A percentile compares a stretch with the other conserved stretches of the same genome.
These are phyloP conservation scores for Andricus curvator DNA, from an alignment of 2,888 invertebrate species.

Conservation along the genomic window DNA sequence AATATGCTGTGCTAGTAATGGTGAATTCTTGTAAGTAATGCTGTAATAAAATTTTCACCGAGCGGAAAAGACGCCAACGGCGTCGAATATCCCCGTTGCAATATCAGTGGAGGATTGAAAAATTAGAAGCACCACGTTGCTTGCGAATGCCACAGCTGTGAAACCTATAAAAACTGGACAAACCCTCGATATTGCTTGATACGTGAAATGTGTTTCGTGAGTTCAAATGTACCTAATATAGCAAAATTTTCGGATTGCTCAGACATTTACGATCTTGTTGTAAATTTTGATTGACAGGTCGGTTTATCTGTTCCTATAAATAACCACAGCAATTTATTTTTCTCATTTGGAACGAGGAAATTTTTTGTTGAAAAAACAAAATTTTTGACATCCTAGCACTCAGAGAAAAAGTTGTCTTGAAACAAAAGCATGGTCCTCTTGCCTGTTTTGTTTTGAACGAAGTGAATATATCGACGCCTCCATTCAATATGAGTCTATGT, in stretches of 20 bases:
- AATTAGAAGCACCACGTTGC: constrained; percentile 38
- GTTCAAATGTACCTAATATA: background rate
- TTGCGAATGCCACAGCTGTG: constrained; percentile 40
- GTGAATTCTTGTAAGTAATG: constrained; percentile 23
- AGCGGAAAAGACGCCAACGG: constrained; percentile 31
- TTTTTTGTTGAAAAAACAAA: no score
- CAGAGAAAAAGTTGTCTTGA: no score
- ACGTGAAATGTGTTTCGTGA: constrained; percentile 24
- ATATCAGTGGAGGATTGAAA: constrained; percentile 36
- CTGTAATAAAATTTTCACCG: constrained; percentile 32
- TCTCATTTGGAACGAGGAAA: no score
- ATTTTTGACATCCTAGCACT: no score
- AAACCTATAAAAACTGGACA: constrained; percentile 37
- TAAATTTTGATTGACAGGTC: constrained; percentile 25
- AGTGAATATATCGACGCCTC: no score
- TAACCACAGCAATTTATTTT: no score
- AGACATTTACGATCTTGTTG: constrained; percentile 12
- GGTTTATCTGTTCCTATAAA: background rate
- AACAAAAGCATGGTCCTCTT: accelerated
- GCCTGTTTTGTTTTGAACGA: no score
- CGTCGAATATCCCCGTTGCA: constrained; percentile 35
- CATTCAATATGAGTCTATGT: no score
- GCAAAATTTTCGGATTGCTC: background rate
- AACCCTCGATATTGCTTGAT: constrained; percentile 21
- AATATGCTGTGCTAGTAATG: background rate